Evolutionary conservation across 1,140 invertebrate species (phyloP), one percentile per base, ranked within the genome.

Genomic region (Vanessa tameamea): DNA sequence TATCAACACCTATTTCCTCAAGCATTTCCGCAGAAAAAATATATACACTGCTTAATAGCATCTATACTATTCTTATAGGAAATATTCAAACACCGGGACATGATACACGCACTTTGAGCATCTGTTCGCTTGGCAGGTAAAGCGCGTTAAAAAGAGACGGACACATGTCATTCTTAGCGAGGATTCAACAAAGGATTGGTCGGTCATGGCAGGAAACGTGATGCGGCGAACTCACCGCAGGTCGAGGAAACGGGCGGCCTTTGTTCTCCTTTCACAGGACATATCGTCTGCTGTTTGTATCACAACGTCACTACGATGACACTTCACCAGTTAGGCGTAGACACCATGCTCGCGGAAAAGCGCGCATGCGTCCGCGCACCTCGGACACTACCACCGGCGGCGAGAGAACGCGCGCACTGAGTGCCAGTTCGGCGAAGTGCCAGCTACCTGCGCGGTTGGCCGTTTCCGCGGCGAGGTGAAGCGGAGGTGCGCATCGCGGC

Each of bases 191-290:
- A 90, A 91, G 89, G 87, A 91, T 85, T 81, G 79, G 72, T 80
- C 72, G 78, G 72, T 81, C 72, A 78, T 81, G 83, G 82, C 82
- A 87, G 87, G 85, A 87, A 87, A 80, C 87, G 72, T 84, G 79
- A 82, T 79, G 82, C 80, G 79, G 79, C 81, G 81, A 84, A 92
- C 90, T 92, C 88, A 92, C 90, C 90, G 90, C 83, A 92, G 87
- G 80, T 91, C 90, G 84, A 91, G 89, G 85, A 88, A 90, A 77
- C 90, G 90, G 80, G 85, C 88, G 80, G 87, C 83, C 80, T 87
- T 91, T 78, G 87, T 90, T 90, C 89, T 90, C 86, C 88, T 87
- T 80, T 92, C 90, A 86, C 90, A 92, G 88, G 90, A 92, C 90
- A 92, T 92, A 78, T 87, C 86, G 87, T 87, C 63, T 77, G 82